Evolutionary conservation across 2,888 invertebrate species (phyloP), one percentile per base, ranked within the genome.

Genomic region (Drosophila diplacantha): DNA sequence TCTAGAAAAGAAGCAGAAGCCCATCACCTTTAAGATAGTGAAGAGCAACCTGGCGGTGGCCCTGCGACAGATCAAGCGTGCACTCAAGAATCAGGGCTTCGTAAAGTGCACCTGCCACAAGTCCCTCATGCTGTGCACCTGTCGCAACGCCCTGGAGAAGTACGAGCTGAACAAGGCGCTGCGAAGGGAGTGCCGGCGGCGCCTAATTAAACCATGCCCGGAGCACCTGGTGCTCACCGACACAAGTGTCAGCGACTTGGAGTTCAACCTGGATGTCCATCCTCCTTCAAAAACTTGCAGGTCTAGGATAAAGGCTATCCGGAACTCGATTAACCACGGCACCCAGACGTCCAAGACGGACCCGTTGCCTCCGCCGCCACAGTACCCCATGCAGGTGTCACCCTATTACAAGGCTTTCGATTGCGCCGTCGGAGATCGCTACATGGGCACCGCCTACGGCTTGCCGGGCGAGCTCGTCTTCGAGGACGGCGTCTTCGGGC

Each of bases 211-310:
- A 6, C 72, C 69, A 7, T 78, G 86, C 12, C 72, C 71, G 2
- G 83, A 87, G 32, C 72, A 72, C 0, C 46, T 88, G 32, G 67
- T 85, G 0, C 71, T 88, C 0, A 84, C 87, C 1, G 88, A 88
- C 29, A 87, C 87, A 1, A 86, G 84, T 9, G 87, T 87, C 2
- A 87, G 85, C 14, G 92, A 92, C 44, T 90, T 91, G 16, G 93
- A 93, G 52, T 90, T 92, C 87, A 91, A 93, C 75, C 91, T 93
- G 20, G 92, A 93, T 72, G 92, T 93, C 56, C 92, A 92, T 0
- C 93, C 93, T 0, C 92, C 93, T 0, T 92, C 91, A 39, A 92
- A 91, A 0, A 89, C 91, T 47, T 90, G 91, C 31, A 89, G 91
- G 1, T 87, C 90, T 47, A 6, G 32, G 1, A 5, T 14, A 5